Evolutionary conservation across 2,113 vertebrate species (phyloP).

Genomic region (Nansenia antarctica): DNA sequence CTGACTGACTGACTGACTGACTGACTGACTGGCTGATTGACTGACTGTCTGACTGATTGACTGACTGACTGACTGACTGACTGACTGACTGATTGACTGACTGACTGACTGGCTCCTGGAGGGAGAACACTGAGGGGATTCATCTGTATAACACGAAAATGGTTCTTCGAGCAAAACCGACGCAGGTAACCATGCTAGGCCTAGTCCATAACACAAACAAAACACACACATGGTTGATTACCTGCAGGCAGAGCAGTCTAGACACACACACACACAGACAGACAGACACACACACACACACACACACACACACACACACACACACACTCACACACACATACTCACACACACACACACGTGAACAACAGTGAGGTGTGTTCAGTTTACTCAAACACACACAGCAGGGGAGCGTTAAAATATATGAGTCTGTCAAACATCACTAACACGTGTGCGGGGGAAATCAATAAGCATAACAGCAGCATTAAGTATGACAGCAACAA

Average conservation of each 20-base stretch:
- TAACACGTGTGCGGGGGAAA: conserved; percentile 35
- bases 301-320: no score
- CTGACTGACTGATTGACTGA: no score
- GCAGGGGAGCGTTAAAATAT: conserved; percentile 23
- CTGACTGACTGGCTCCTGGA: conserved; percentile 32
- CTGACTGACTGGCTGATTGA: no score
- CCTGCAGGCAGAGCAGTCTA: no score
- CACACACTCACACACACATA: no score
- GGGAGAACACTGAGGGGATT: conserved; percentile 7
- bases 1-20: no score
- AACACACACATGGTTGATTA: no score
- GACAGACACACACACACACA: no score
- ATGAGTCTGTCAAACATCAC: conserved; percentile 33
- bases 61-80: no score
- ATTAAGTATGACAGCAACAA: conserved; percentile 63
- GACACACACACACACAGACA: no score
- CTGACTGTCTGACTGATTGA: no score
- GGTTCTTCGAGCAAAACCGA: background rate
- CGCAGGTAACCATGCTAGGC: background rate
- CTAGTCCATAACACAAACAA: conserved; percentile 16
- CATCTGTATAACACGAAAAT: background rate
- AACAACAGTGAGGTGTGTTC: conserved; percentile 3
- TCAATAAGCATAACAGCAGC: conserved; percentile 64
- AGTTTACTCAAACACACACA: conserved; percentile 11
- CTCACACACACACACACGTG: background rate